Evolutionary conservation across 2,888 invertebrate genomes (phyloP), one percentile per base, ranked within the genome.

Genomic region (Pammene aurita): DNA sequence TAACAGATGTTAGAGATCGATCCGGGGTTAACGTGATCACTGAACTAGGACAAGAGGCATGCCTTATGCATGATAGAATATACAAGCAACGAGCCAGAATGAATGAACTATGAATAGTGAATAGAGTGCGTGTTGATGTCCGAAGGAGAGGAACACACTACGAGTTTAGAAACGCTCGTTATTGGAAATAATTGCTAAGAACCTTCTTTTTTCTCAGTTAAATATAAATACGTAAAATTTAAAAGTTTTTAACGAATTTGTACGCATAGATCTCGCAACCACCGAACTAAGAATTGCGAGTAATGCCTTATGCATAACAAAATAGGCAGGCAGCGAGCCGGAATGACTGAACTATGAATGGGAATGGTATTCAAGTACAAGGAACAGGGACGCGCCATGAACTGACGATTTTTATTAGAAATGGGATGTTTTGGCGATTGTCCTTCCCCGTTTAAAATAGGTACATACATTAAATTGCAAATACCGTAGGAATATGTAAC

Each of bases 81-180:
- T 1, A 13, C 18, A 50, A 18, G 72, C 75, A 77, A 76, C 61
- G 48, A 48, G 38, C 16, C 50, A 50, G 50, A 62, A 62, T 62
- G 48, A 62, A 62, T 50, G 61, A 34, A 52, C 52, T 52, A 52
- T 52, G 52, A 26, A 52, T 11, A 52, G 13, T 0, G 26, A 52
- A 52, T 26, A 0, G 7, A 52, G 18, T 18, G 18, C 50, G 50
- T 16, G 18, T 50, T 50, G 18, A 50, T 10, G 18, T 50, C 7
- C 18, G 50, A 46, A 14, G 1, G 5, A 46, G 14, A 14, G 7
- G 6, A 14, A 5, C 14, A 4, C 0, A 14, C 46, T 4, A 11
- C 0, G n/a, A 46, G 7, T 4, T 46, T 0, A 0, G 46, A 46
- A 4, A 46, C 46, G 5, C 1, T 14, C 46, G 14, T 14, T 46